A percentile compares a stretch with the other conserved stretches of the same genome.
Conservation (phyloP, 1,140 invertebrate genomes). For the Holcopasites calliopsidis region DNA sequence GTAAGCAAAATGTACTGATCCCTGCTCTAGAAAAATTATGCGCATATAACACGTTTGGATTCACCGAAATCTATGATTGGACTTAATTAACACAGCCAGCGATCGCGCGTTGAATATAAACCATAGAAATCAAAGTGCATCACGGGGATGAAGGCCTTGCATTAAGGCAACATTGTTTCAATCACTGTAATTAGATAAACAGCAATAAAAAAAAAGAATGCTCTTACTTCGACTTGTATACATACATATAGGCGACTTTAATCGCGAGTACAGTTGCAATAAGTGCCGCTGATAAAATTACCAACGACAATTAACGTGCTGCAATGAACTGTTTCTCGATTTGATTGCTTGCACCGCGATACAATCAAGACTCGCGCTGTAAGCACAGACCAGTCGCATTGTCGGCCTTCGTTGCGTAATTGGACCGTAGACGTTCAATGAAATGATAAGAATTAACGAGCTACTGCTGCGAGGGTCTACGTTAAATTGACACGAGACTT, state of each 20-base stretch:
- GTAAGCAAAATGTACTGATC: no score
- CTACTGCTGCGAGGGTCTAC: neutral
- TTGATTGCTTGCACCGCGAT: constrained; percentile 27
- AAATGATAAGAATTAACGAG: constrained; percentile 7
- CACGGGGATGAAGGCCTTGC: neutral
- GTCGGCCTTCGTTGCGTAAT: neutral
- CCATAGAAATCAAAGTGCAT: neutral
- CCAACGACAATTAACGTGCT: constrained; percentile 33
- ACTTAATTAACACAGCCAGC: neutral
- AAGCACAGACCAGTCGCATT: neutral
- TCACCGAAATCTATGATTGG: neutral
- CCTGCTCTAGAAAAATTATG: no score
- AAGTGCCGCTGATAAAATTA: constrained; percentile 36
- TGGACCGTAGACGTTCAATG: neutral
- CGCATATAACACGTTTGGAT: no score
- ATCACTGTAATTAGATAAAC: neutral
- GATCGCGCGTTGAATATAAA: neutral
- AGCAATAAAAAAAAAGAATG: neutral
- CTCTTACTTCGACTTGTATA: neutral
- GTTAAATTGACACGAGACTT: neutral
- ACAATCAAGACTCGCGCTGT: neutral
- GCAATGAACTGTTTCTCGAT: constrained; percentile 49
- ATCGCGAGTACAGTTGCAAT: constrained; percentile 18
- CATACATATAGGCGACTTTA: neutral
- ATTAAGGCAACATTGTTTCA: neutral